Evolutionary conservation across 2,888 invertebrate species (phyloP), one percentile per base, ranked within the genome.

Genomic region (Acronicta psi): DNA sequence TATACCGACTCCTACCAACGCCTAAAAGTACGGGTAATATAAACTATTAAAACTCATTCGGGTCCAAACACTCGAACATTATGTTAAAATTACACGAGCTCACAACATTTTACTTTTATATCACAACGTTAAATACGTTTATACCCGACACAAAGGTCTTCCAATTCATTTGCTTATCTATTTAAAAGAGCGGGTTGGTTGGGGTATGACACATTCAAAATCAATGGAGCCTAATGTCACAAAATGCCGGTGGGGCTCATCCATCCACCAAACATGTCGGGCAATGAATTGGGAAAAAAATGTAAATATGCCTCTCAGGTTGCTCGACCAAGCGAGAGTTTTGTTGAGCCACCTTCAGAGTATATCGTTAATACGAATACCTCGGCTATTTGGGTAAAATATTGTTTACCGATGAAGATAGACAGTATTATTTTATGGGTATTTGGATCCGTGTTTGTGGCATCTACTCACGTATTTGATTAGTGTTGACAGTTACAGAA

Each of bases 91-190:
- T 78, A 71, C 62, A 57, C 65, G 59, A 25, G 58, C 59, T 46
- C 59, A 77, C 79, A 83, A 84, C 80, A 83, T 84, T 81, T 80
- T 78, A 75, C 70, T 63, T 75, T 75, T 69, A 77, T 80, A 81
- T 73, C 77, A 69, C 76, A 82, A 82, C 80, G 80, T 83, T 83
- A 85, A 87, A 90, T 86, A 83, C 82, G 78, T 72, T 64, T 71
- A 79, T 69, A 71, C 57, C 80, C 78, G 78, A 86, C 85, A 88
- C 87, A 90, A 92, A 89, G 81, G 85, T 76, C 85, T 93, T 93
- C 93, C 93, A 92, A 93, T 91, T 93, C 93, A 93, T 93, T 92
- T 91, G 89, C 89, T 92, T 93, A 93, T 93, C 93, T 91, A 83
- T 91, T 90, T 91, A 89, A 90, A 91, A 89, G 87, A 87, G 87